Percentiles rank a stretch among this genome's conserved stretches.
These are phyloP conservation scores for Caenorhabditis imperialis DNA, from an alignment of 2,888 invertebrate species.

Conservation along the genomic window DNA sequence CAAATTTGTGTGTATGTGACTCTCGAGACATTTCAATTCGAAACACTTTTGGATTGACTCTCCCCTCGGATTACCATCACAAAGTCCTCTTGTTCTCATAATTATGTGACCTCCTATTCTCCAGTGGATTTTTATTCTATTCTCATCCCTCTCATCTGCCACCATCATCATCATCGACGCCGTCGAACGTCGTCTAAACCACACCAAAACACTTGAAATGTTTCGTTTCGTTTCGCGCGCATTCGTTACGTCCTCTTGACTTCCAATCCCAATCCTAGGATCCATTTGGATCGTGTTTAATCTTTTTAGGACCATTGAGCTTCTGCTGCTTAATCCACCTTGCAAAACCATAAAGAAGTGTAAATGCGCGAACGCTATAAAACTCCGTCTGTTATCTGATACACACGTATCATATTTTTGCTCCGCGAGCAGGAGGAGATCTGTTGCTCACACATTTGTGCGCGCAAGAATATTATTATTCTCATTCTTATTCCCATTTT, in stretches of 20 bases:
- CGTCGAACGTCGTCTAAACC: background rate
- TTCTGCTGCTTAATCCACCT: no score
- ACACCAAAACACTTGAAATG: slow-evolving; percentile 45
- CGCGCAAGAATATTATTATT: background rate
- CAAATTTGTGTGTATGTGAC: slow-evolving; percentile 19
- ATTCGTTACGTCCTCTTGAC: slow-evolving; percentile 50
- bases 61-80: background rate
- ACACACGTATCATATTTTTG: slow-evolving; percentile 49
- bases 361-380: slow-evolving; percentile 20
- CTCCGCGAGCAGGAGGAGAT: background rate
- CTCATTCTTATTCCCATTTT: slow-evolving; percentile 5
- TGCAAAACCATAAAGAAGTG: no score
- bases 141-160: slow-evolving; percentile 23
- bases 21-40: background rate
- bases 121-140: slow-evolving; percentile 1
- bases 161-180: slow-evolving; percentile 3
- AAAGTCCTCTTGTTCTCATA: background rate
- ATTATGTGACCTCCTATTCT: slow-evolving; percentile 31
- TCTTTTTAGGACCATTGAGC: no score
- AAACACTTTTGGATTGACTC: background rate
- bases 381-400: slow-evolving; percentile 39
- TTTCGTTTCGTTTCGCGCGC: slow-evolving; percentile 9
- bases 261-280: background rate
- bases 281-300: slow-evolving; percentile 3
- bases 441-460: slow-evolving; percentile 5